These are phyloP conservation scores for Oophaga sylvatica DNA, from an alignment of 2,797 vertebrate genomes.

Conservation along the genomic window DNA sequence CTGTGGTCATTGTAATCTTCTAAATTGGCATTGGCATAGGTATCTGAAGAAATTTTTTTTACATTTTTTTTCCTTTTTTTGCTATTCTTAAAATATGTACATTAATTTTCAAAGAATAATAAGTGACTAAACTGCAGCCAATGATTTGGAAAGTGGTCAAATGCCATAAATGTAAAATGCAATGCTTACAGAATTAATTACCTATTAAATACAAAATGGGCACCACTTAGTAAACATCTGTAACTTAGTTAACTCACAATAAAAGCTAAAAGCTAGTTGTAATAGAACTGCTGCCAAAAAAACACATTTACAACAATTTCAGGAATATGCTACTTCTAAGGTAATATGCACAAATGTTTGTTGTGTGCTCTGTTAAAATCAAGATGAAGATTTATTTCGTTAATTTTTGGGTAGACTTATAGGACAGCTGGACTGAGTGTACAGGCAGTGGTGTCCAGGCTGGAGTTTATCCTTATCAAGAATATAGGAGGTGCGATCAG, in stretches of 20 bases:
- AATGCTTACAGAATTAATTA: constrained; percentile 10
- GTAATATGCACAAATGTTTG: not conserved
- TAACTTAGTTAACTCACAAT: not conserved
- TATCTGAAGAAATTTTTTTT: constrained; percentile 3
- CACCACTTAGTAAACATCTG: constrained; percentile 22
- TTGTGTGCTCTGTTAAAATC: not conserved
- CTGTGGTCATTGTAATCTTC: constrained; percentile 23
- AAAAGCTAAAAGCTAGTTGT: constrained; percentile 6
- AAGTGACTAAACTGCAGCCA: not conserved
- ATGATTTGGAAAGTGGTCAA: not conserved
- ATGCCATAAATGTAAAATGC: not conserved
- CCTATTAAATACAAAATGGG: not conserved
- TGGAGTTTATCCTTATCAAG: not conserved
- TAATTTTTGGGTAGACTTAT: not conserved
- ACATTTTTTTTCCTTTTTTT: constrained; percentile 15
- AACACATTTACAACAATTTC: not conserved
- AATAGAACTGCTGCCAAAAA: not conserved
- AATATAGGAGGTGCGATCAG: not conserved
- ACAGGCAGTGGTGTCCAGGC: not conserved
- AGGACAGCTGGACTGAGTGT: not conserved
- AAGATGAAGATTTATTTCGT: not conserved
- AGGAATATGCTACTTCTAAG: not conserved
- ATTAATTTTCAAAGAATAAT: not conserved
- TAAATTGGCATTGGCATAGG: not conserved
- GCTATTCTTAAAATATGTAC: not conserved